These are phyloP conservation scores for Esox masquinongy DNA, from an alignment of 2,797 vertebrate genomes.

Conservation along the genomic window DNA sequence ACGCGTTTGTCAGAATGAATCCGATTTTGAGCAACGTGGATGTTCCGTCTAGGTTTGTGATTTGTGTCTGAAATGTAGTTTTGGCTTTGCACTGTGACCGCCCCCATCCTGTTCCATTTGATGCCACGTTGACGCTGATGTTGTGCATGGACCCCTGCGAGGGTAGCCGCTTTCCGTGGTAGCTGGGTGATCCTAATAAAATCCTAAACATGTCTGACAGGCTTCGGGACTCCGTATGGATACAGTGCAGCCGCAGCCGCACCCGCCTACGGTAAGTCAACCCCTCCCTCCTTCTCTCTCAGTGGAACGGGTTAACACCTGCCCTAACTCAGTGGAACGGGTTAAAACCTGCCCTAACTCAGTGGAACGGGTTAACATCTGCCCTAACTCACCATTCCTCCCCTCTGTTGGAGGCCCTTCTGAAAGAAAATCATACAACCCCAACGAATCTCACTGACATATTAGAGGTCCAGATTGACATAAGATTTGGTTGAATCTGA, in stretches of 20 bases:
- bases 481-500: conserved; percentile 10
- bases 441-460: background rate
- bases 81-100: no score
- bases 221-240: conserved; percentile 94
- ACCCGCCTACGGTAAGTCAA: conserved; percentile 91
- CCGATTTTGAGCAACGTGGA: background rate
- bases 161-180: no score
- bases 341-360: background rate
- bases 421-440: background rate
- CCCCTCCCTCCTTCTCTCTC: conserved; percentile 6
- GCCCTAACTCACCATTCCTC: background rate
- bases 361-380: no score
- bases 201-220: conserved; percentile 62
- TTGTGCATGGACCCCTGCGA: no score
- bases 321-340: background rate
- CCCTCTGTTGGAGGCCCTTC: background rate
- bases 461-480: conserved; percentile 19
- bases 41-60: background rate
- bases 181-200: background rate
- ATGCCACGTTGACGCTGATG: no score
- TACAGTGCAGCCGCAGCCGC: conserved; percentile 90
- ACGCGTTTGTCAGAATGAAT: no score
- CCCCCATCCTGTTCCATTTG: no score
- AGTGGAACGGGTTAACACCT: no score
- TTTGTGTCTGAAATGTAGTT: background rate